These are phyloP conservation scores for Paracentrotus lividus DNA, from an alignment of 53 echinoderm and acorn worm species.

Conservation along the genomic window DNA sequence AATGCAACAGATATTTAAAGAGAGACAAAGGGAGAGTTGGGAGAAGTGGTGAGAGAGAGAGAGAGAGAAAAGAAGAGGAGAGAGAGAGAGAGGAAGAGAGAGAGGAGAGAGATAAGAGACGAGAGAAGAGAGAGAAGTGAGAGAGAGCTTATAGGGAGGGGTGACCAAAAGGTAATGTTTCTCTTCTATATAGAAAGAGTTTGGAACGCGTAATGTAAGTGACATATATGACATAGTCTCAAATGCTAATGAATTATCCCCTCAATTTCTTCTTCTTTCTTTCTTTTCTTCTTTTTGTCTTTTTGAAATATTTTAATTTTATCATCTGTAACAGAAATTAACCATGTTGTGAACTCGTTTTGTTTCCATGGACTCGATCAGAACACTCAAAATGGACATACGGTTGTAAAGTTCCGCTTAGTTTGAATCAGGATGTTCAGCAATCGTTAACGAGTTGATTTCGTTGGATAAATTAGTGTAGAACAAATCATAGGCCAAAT, in stretches of 20 bases:
- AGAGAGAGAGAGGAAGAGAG: conserved; percentile 29
- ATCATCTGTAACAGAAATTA: too few species aligned
- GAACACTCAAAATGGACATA: background rate
- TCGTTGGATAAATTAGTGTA: background rate
- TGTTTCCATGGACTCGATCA: too few species aligned
- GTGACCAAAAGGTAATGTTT: background rate
- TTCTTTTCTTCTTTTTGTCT: too few species aligned
- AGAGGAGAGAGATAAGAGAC: background rate
- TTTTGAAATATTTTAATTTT: too few species aligned
- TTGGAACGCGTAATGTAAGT: too few species aligned
- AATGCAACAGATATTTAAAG: background rate
- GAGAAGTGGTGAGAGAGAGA: too few species aligned
- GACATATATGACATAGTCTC: background rate
- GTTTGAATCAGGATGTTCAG: conserved; percentile 3
- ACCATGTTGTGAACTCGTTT: too few species aligned
- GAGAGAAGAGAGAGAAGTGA: background rate
- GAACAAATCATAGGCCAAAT: background rate
- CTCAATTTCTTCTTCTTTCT: background rate
- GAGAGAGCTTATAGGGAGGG: background rate
- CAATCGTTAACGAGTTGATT: background rate
- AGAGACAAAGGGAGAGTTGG: background rate
- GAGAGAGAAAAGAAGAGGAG: background rate
- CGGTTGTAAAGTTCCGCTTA: background rate
- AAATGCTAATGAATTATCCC: background rate
- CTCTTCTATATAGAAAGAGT: too few species aligned